These are phyloP conservation scores for Salvator merianae DNA, from an alignment of 2,113 vertebrate genomes.

Conservation along the genomic window DNA sequence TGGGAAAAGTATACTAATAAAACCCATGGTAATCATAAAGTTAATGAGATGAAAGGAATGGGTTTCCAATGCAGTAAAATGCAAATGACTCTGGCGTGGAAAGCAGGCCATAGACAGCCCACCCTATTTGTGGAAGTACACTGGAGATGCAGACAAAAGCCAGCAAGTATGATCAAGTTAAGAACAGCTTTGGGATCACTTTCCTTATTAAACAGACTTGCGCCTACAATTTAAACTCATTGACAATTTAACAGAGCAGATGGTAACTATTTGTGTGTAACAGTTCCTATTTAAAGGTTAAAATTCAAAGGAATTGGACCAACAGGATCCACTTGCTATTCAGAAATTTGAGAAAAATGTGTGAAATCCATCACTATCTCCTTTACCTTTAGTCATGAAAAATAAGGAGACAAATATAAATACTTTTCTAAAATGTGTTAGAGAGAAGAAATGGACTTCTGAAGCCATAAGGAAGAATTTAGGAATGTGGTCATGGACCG, in stretches of 20 bases:
- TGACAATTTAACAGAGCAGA: not conserved
- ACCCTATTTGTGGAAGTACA: not conserved
- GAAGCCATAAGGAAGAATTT: not conserved
- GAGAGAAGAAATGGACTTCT: not conserved
- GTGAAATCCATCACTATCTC: not conserved
- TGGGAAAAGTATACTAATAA: slow-evolving; percentile 42
- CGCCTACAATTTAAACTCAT: not conserved
- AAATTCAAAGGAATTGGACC: not conserved
- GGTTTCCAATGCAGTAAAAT: slow-evolving; percentile 14
- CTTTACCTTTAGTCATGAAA: not conserved
- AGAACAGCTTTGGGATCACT: not conserved
- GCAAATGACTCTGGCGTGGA: not conserved
- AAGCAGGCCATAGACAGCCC: slow-evolving; percentile 1
- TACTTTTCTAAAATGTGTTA: not conserved
- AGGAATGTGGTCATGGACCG: no score
- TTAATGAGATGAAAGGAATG: slow-evolving; percentile 35
- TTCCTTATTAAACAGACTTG: not conserved
- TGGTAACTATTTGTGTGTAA: not conserved
- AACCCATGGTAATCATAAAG: slow-evolving; percentile 26
- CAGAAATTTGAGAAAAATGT: not conserved
- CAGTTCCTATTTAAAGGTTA: not conserved
- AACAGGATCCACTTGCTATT: no score
- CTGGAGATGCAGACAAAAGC: not conserved
- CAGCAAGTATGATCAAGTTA: not conserved
- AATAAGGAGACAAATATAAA: not conserved